Base-by-base conservation (phyloP, 2,113 vertebrate species). In the Gorilla gorilla region DNA sequence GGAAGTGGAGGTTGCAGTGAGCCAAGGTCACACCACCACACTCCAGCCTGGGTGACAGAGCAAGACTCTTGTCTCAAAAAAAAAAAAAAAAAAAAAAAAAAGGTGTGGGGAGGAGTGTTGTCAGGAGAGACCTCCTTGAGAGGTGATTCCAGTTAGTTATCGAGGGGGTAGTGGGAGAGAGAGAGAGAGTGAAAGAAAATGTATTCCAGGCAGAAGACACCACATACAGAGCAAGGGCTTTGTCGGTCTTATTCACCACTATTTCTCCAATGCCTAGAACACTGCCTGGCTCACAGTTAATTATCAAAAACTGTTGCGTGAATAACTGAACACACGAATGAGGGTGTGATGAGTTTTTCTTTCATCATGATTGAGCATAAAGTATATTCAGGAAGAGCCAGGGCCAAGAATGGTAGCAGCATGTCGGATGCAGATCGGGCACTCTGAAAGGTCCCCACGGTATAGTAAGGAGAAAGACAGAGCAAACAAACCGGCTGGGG, bases 361-460 rank as follows among this genome's bases (percentile, higher is more conserved):
- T 55, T 52, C 48, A 4, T 75, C 32, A 1, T 8, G 27, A 40
- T 55, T 73, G 61, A 76, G 45, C 38, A 48, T 0, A 68, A 40
- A 6, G 2, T 38, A 4, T 17, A 43, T 61, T 45, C 38, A n/a
- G 6, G 38, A 52, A 93, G 68, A 61, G 40, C 84, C 38, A 57
- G 81, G 17, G 4, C 79, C 17, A 25, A 81, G 30, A 12, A 52
- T 0, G 0, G 55, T 3, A 45, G 17, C n/a, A 61, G 17, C 16
- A 66, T 48, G 27, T 10, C 38, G 17, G 27, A 7, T 17, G 27
- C 0, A 0, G 59, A 20, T 35, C 2, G 0, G 23, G 70, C 2
- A 13, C 20, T 45, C 27, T 16, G 23, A 90, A 82, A 83, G 27
- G 45, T 32, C 17, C 73, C 6, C 4, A 11, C 4, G 45, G 40